A percentile compares a stretch with the other conserved stretches of the same genome.
These are phyloP conservation scores for Apodemia hepburni DNA, from an alignment of 2,888 invertebrate genomes.

Conservation along the genomic window DNA sequence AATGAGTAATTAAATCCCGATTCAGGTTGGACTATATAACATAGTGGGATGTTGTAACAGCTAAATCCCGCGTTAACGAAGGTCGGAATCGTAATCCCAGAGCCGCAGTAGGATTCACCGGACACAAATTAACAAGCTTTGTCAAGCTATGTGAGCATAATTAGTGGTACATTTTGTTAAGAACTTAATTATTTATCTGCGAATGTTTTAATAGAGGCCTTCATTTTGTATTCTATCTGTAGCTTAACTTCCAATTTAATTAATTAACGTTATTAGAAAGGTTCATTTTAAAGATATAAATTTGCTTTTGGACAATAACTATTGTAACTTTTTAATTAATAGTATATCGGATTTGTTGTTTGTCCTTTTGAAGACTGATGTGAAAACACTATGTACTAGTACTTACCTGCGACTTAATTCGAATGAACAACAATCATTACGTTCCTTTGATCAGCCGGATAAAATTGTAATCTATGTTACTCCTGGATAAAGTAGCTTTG, in stretches of 20 bases:
- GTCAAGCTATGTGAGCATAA: constrained; percentile 28
- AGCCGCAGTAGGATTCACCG: constrained; percentile 36
- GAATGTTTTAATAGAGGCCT: constrained; percentile 17
- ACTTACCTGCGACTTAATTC: no score
- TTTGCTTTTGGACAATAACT: no score
- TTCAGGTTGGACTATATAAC: constrained; percentile 17
- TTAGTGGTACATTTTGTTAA: constrained; percentile 28
- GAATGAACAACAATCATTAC: no score
- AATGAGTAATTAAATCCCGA: constrained; percentile 23
- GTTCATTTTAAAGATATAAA: no score
- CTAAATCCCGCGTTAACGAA: constrained; percentile 61
- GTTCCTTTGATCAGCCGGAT: no score
- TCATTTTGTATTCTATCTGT: constrained; percentile 3
- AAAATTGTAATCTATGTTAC: no score
- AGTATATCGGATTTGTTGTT: no score
- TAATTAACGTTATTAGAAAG: not conserved
- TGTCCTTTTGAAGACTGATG: no score
- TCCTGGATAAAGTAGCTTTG: no score
- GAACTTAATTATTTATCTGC: constrained; percentile 21
- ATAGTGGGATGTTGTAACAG: constrained; percentile 34
- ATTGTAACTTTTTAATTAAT: no score
- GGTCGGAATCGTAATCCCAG: constrained; percentile 50
- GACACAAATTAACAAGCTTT: constrained; percentile 55
- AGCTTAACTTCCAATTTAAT: not conserved
- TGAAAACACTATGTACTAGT: no score